Percentiles rank a stretch among this genome's conserved stretches.
phyloP scores from a whole-genome alignment of 37 sponge, comb jelly and placozoan species.

The Eunapius fragilis region DNA sequence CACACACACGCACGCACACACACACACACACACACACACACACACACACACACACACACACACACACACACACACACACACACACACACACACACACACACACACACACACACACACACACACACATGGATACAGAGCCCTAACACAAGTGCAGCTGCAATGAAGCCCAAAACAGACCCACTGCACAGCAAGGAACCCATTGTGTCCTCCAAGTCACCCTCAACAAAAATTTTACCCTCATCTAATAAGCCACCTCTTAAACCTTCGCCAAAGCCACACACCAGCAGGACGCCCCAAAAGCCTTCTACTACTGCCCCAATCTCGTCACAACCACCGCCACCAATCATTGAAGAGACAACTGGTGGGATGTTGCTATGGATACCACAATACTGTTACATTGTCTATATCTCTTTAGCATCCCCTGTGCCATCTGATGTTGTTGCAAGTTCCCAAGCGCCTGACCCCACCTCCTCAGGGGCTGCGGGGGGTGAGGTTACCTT shows the following conservation, averaged over 20 bases:
- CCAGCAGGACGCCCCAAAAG: background rate
- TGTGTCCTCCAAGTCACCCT: background rate
- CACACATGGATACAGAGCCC: too few relatives aligned
- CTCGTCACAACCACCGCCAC: too few relatives aligned
- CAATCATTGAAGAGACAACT: background rate
- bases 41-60: too few relatives aligned
- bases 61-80: too few relatives aligned
- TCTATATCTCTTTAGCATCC: slow-evolving; percentile 19
- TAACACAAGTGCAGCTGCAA: too few relatives aligned
- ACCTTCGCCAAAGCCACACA: background rate
- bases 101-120: too few relatives aligned
- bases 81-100: too few relatives aligned
- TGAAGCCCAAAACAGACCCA: background rate
- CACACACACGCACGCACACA: too few relatives aligned
- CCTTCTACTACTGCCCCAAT: background rate
- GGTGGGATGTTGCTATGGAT: background rate
- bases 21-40: too few relatives aligned
- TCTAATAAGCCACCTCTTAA: background rate
- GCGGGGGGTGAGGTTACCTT: slow-evolving; percentile 32
- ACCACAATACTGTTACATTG: background rate
- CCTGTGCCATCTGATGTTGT: slow-evolving; percentile 9
- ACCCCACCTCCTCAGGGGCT: background rate
- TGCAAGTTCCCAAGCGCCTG: background rate
- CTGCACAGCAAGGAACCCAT: background rate
- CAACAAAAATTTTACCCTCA: background rate